phyloP scores from a whole-genome alignment of 2,797 vertebrate genomes.

The Sibirionetta formosa region DNA sequence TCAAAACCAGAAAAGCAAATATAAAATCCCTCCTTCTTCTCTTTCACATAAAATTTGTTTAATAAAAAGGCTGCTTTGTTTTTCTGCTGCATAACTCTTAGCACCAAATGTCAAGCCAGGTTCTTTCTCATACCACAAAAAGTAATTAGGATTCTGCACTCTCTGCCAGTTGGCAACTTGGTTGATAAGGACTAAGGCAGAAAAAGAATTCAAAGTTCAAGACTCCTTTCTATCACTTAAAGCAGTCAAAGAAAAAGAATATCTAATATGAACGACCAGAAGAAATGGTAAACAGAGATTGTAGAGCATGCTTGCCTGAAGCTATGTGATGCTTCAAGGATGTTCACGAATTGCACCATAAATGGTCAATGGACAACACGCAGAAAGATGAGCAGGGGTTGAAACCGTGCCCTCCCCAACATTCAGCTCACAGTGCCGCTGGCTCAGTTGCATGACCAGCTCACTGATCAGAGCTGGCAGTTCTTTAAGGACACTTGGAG shows the following conservation, averaged over 20 bases:
- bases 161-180: not conserved
- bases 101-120: not conserved
- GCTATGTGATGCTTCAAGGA: rapidly evolving
- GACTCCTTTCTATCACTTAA: not conserved
- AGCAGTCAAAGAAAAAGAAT: not conserved
- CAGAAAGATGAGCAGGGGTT: not conserved
- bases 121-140: not conserved
- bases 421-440: not conserved
- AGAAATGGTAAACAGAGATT: not conserved
- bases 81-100: not conserved
- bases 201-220: not conserved
- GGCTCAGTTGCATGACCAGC: not conserved
- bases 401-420: not conserved
- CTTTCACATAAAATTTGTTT: not conserved
- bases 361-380: not conserved
- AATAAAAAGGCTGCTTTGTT: not conserved
- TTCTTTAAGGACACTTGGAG: no score
- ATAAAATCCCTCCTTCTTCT: not conserved
- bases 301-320: not conserved
- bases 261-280: not conserved
- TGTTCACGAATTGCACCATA: not conserved
- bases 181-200: not conserved
- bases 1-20: conserved; percentile 13
- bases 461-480: no score
- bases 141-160: not conserved